Evolutionary conservation across 2,888 invertebrate species (phyloP), one percentile per base, ranked within the genome.

Genomic region (Endotricha flammealis): DNA sequence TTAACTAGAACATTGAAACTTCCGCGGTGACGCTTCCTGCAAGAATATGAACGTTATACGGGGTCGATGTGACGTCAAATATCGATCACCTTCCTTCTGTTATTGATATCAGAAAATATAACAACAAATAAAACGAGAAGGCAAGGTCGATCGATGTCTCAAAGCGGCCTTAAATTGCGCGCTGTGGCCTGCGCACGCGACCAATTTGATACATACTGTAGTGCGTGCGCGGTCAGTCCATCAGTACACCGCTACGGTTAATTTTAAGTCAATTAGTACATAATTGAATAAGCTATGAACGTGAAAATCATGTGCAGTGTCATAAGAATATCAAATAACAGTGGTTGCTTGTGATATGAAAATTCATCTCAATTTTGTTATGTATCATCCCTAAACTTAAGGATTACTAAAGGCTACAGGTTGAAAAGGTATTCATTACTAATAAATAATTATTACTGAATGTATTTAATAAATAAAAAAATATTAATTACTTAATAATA

Each of bases 151-250:
- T 39, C 36, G 52, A 46, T 50, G 46, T 50, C 44, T 37, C 48
- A 41, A 48, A 46, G 49, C 58, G 59, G 64, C 7, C 53, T 67
- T 70, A 64, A 55, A 68, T 66, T 62, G 66, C 62, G 52, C 58
- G 56, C 50, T 23, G 45, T 32, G 36, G 41, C 42, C 60, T 41
- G 49, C 56, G 64, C 66, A 54, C 61, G 60, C 57, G 57, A 41
- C 57, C 61, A 64, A 64, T 66, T 52, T 59, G 40, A 44, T 51
- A 41, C 42, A 39, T 44, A 53, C 55, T 38, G 46, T 50, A 44
- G 56, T 54, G 56, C 59, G 57, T 50, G 57, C 49, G 42, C 33
- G 43, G 44, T 56, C 54, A 45, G 54, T 56, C 43, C 47, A 36
- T 29, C 29, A 29, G 12, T 20, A 20, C 2, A 11, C 29, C 12